Base-by-base conservation (phyloP, 2,113 vertebrate species). In the Tetraodon nigroviridis region DNA sequence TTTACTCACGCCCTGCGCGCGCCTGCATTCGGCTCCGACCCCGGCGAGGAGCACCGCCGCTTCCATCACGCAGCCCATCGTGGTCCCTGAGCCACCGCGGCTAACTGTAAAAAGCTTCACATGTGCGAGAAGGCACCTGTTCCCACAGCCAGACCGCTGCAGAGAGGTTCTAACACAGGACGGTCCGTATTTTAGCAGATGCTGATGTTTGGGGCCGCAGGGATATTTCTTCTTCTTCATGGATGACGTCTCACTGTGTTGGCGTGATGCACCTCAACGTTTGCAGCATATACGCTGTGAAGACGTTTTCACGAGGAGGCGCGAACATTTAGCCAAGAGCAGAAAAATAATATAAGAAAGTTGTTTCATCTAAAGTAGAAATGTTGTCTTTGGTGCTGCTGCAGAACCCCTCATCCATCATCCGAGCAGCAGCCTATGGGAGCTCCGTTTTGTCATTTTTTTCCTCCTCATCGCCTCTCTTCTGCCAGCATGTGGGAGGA, bases 371-470 rank as follows among this genome's bases (percentile, higher is more conserved):
- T 12, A 37, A 37, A 37, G 32, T 12, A 37, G 32, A 37, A 11
- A 12, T 37, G n/a, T 37, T 8, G 32, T 37, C 32, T 37, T 37
- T 37, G 32, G 32, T 37, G 32, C 32, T 37, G 32, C 32, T 37
- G 32, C 32, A 37, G 32, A 12, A 37, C 32, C 32, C 8, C 0
- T 12, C 32, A 81, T 79, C 76, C 45, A 74, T 82, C 69, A 75
- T 75, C 70, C 71, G 69, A 74, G 63, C 19, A 24, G 53, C 41
- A 51, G 55, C 81, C 71, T 77, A 67, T 58, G 81, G 69, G 73
- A 79, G 68, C 67, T 63, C 18, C 24, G 20, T 62, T 56, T 76
- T 78, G 74, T 77, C 69, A 55, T 53, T 45, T 61, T 18, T 32
- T 3, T 0, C 1, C 18, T 20, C 40, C 37, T 14, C 46, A 10